Conservation (phyloP, 64 coral and sea anemone species). For the Montipora capricornis region DNA sequence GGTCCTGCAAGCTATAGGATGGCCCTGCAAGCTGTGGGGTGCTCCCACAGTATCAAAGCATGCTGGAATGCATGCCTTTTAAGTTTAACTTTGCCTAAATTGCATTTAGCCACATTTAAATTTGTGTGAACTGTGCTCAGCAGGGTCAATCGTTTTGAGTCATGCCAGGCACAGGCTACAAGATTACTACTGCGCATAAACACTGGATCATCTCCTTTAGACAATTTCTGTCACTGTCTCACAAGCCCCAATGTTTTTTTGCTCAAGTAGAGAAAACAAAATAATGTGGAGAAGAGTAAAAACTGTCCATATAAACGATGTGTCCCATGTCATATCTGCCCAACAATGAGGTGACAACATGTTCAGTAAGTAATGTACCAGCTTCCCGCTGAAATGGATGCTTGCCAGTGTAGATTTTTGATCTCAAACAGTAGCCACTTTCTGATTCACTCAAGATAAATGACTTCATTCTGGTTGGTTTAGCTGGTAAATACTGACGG, state of each 20-base stretch:
- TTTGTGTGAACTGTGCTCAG: slow-evolving; percentile 71
- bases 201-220: slow-evolving; percentile 69
- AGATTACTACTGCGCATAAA: slow-evolving; percentile 59
- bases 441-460: slow-evolving; percentile 75
- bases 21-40: too few species aligned
- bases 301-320: slow-evolving; percentile 79
- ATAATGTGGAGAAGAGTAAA: slow-evolving; percentile 58
- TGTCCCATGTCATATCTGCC: slow-evolving; percentile 72
- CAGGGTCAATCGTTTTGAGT: slow-evolving; percentile 61
- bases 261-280: slow-evolving; percentile 67
- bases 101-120: slow-evolving; percentile 14
- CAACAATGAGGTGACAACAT: slow-evolving; percentile 58
- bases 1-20: too few species aligned
- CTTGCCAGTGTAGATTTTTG: slow-evolving; percentile 64
- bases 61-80: too few species aligned
- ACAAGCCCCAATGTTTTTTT: slow-evolving; percentile 68
- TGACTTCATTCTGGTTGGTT: slow-evolving; percentile 70
- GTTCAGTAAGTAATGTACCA: slow-evolving; percentile 22
- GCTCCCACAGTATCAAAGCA: too few species aligned
- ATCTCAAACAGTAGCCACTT: slow-evolving; percentile 74
- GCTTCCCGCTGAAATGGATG: slow-evolving; percentile 52
- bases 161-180: slow-evolving; percentile 81
- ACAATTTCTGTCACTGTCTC: slow-evolving; percentile 38
- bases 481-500: slow-evolving; percentile 67
- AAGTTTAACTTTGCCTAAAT: too few species aligned